Percentiles rank a stretch among this genome's conserved stretches.
Conservation (phyloP, 1,140 invertebrate species). For the Pectinophora gossypiella region DNA sequence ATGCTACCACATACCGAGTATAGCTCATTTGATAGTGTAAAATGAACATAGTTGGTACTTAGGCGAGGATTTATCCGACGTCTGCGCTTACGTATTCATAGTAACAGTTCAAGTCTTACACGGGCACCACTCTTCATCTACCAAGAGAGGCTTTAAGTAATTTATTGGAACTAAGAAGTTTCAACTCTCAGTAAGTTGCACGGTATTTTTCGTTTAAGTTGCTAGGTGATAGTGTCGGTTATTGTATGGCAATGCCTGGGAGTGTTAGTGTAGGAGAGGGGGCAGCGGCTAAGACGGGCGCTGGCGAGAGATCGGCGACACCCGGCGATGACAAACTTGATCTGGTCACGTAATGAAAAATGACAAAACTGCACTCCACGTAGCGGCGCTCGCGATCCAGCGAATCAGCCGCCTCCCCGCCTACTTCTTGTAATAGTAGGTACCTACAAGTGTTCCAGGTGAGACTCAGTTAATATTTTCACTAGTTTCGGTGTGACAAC, state of each 20-base stretch:
- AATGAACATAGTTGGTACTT: slow-evolving; percentile 13
- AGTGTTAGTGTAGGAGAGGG: neutral
- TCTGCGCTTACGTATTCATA: slow-evolving; percentile 36
- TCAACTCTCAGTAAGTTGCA: neutral
- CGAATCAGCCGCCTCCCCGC: slow-evolving; percentile 25
- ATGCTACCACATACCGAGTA: neutral
- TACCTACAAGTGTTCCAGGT: neutral
- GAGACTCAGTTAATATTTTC: neutral
- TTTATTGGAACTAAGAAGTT: slow-evolving; percentile 2
- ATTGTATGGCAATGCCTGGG: neutral
- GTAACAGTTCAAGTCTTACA: slow-evolving; percentile 36
- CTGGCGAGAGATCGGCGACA: slow-evolving; percentile 27
- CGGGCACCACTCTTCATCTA: slow-evolving; percentile 38
- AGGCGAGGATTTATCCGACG: slow-evolving; percentile 30
- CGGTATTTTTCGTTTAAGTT: neutral
- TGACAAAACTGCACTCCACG: slow-evolving; percentile 60
- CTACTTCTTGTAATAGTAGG: neutral
- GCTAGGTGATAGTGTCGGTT: neutral
- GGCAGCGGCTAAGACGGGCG: slow-evolving; percentile 26
- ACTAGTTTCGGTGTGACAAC: neutral
- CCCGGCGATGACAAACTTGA: slow-evolving; percentile 60
- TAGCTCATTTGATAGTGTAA: neutral
- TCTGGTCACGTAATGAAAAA: slow-evolving; percentile 78
- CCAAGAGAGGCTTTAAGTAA: slow-evolving; percentile 38
- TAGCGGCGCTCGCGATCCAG: too few species aligned